A percentile compares a stretch with the other conserved stretches of the same genome.
Evolutionary conservation across 2,113 vertebrate species (phyloP).

Genomic region (Scatophagus argus): DNA sequence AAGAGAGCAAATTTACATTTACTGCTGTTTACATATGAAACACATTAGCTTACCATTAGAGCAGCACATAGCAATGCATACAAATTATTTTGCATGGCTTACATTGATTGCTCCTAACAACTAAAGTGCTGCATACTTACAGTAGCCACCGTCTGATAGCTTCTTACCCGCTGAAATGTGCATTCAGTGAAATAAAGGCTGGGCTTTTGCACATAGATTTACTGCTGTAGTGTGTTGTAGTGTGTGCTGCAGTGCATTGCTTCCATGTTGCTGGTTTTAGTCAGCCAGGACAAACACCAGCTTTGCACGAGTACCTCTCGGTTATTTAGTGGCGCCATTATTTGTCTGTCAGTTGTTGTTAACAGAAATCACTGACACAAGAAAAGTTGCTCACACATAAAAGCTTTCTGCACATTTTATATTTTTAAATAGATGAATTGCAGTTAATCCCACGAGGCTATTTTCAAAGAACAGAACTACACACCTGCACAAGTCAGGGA

Average conservation of each 20-base stretch:
- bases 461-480: neutral
- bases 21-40: neutral
- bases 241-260: slow-evolving; percentile 17
- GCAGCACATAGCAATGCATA: neutral
- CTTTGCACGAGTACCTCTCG: neutral
- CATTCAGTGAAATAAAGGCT: neutral
- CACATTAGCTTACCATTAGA: neutral
- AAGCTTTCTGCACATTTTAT: neutral
- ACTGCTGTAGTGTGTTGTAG: neutral
- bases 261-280: slow-evolving; percentile 18
- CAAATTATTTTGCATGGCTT: neutral
- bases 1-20: neutral
- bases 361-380: neutral
- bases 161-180: neutral
- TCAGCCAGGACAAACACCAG: neutral
- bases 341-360: neutral
- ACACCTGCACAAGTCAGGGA: neutral
- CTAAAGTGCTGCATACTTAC: neutral
- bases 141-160: neutral
- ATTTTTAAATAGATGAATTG: neutral
- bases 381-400: neutral
- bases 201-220: neutral
- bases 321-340: neutral
- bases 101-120: slow-evolving; percentile 7
- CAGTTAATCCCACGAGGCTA: neutral